These are phyloP conservation scores for Choristoneura fumiferana DNA, from an alignment of 1,140 invertebrate species.

Conservation along the genomic window DNA sequence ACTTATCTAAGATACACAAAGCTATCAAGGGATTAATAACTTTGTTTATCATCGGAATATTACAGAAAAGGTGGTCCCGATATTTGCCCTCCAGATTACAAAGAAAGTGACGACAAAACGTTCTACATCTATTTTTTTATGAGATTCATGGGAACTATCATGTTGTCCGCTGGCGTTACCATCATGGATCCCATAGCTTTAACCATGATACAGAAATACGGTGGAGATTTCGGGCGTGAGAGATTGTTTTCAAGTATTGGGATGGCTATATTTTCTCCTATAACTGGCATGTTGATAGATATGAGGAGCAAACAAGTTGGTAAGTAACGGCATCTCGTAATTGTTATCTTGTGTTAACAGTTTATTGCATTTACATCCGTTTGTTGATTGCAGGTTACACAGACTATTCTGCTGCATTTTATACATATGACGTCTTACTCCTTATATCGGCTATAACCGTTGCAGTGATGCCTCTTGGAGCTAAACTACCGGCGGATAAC, in stretches of 20 bases:
- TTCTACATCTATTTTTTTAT: conserved; percentile 90
- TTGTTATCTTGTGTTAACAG: conserved; percentile 69
- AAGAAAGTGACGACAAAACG: conserved; percentile 84
- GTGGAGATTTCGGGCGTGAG: conserved; percentile 89
- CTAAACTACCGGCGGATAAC: conserved; percentile 86
- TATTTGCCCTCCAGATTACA: conserved; percentile 86
- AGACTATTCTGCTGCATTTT: conserved; percentile 88
- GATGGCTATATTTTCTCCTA: conserved; percentile 89
- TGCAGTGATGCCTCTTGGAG: conserved; percentile 85
- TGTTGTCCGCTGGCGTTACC: conserved; percentile 86
- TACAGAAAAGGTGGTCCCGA: conserved; percentile 83
- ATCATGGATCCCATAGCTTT: conserved; percentile 91
- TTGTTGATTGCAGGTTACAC: conserved; percentile 81
- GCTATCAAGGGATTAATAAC: conserved; percentile 30
- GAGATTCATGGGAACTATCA: conserved; percentile 86
- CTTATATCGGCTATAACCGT: conserved; percentile 84
- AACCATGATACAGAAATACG: conserved; percentile 88
- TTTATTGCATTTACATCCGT: conserved; percentile 44
- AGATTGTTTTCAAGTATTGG: conserved; percentile 88
- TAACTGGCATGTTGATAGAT: conserved; percentile 88
- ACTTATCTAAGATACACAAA: conserved; percentile 34
- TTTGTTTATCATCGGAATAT: conserved; percentile 44
- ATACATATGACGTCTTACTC: conserved; percentile 85
- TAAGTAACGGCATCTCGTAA: conserved; percentile 57
- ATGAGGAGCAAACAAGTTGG: conserved; percentile 79